These are phyloP conservation scores for Pheosia gnoma DNA, from an alignment of 2,888 invertebrate species.

Conservation along the genomic window DNA sequence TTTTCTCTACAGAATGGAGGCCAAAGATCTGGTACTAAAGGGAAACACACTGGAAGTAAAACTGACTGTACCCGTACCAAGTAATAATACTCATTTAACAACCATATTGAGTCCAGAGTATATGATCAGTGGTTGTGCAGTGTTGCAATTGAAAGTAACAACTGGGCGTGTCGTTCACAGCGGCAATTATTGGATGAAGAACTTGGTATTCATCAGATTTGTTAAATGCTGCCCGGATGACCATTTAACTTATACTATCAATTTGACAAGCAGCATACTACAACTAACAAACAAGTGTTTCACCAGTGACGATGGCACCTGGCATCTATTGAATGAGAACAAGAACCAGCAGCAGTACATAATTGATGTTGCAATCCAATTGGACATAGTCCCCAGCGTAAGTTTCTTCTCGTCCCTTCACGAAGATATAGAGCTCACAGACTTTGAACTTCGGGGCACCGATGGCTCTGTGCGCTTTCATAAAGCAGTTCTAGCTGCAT, in stretches of 20 bases:
- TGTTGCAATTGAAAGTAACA: neutral
- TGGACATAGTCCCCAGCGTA: neutral
- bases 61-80: conserved; percentile 12
- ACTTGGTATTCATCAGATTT: neutral
- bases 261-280: neutral
- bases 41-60: conserved; percentile 46
- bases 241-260: neutral
- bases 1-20: conserved; percentile 43
- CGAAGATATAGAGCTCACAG: neutral
- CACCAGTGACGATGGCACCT: neutral
- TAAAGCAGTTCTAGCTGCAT: conserved; percentile 52
- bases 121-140: neutral
- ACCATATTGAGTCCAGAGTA: no score
- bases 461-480: conserved; percentile 58
- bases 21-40: conserved; percentile 40
- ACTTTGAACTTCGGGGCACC: conserved; percentile 41
- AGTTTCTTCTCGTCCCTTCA: neutral
- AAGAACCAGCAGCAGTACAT: neutral
- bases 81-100: no score
- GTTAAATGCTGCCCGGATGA: neutral
- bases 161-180: no score
- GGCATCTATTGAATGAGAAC: neutral
- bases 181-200: neutral
- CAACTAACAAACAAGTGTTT: neutral
- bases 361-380: neutral